These are phyloP conservation scores for Macroramphosus scolopax DNA, from an alignment of 2,797 vertebrate species.

Conservation along the genomic window DNA sequence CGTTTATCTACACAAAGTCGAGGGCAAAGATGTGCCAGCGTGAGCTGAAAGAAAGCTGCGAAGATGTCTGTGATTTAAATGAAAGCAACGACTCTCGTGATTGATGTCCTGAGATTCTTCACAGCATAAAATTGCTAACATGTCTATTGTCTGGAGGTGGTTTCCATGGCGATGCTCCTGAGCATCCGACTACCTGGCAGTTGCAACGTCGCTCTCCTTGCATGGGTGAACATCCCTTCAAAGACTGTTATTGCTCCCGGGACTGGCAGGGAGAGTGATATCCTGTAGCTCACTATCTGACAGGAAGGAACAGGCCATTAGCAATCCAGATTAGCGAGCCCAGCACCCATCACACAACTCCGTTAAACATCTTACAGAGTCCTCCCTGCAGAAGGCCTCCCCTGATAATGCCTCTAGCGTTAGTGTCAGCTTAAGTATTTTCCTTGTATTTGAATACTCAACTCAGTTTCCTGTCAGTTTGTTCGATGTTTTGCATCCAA, in stretches of 20 bases:
- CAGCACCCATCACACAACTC: slow-evolving; percentile 29
- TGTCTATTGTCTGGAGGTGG: slow-evolving; percentile 15
- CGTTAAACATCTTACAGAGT: slow-evolving; percentile 34
- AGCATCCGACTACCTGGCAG: slow-evolving; percentile 25
- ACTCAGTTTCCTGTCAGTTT: slow-evolving; percentile 16
- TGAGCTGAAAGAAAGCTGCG: slow-evolving; percentile 8
- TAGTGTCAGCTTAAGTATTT: no score
- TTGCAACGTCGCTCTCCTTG: slow-evolving; percentile 19
- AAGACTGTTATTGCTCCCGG: slow-evolving; percentile 29
- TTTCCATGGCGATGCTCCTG: slow-evolving; percentile 52
- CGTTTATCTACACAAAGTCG: background rate
- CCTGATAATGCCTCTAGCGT: slow-evolving; percentile 10
- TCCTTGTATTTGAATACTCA: no score
- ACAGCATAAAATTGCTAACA: slow-evolving; percentile 36
- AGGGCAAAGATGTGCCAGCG: no score
- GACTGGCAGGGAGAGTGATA: slow-evolving; percentile 36
- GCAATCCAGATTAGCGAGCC: slow-evolving; percentile 52
- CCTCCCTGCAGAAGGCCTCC: slow-evolving; percentile 19
- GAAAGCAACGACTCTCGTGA: slow-evolving; percentile 11
- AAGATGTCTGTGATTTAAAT: background rate
- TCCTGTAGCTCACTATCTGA: slow-evolving; percentile 34
- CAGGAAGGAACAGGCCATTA: slow-evolving; percentile 61
- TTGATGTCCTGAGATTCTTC: slow-evolving; percentile 17
- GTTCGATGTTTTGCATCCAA: slow-evolving; percentile 27
- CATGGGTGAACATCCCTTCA: slow-evolving; percentile 40